Percentiles rank a stretch among this genome's conserved stretches.
phyloP scores from a whole-genome alignment of 2,888 invertebrate species.

The Drosophila greeni region DNA sequence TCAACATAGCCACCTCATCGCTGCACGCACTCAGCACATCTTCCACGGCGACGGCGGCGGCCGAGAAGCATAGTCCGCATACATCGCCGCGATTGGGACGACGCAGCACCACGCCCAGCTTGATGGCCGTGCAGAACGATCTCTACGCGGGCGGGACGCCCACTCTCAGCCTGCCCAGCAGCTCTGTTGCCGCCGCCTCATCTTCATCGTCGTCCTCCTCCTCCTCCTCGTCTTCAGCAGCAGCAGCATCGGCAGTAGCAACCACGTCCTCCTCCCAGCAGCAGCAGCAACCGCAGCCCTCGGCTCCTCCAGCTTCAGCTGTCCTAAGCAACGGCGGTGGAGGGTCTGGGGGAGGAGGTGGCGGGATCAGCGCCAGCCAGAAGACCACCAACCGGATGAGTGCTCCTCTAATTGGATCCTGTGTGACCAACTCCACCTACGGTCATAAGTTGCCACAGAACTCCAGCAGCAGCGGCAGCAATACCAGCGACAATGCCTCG shows the following conservation, averaged over 20 bases:
- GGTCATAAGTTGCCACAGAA: conserved; percentile 66
- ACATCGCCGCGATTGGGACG: conserved; percentile 81
- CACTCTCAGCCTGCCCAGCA: conserved; percentile 67
- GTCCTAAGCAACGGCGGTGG: conserved; percentile 56
- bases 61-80: conserved; percentile 81
- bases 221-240: conserved; percentile 42
- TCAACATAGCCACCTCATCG: conserved; percentile 83
- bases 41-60: conserved; percentile 49
- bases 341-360: conserved; percentile 12
- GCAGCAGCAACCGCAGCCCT: conserved; percentile 60
- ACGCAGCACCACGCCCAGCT: conserved; percentile 77
- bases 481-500: conserved; percentile 74
- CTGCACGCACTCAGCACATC: conserved; percentile 80
- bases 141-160: conserved; percentile 73
- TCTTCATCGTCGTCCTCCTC: conserved; percentile 35
- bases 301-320: conserved; percentile 74
- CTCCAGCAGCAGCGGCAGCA: conserved; percentile 64
- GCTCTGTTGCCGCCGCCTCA: conserved; percentile 43
- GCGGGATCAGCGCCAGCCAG: conserved; percentile 51
- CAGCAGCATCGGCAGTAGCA: conserved; percentile 26
- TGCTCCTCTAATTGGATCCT: conserved; percentile 76
- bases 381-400: conserved; percentile 78
- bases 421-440: conserved; percentile 60
- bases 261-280: conserved; percentile 44
- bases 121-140: conserved; percentile 79